Conservation (phyloP, 2,113 vertebrate species). For the Gopherus flavomarginatus region DNA sequence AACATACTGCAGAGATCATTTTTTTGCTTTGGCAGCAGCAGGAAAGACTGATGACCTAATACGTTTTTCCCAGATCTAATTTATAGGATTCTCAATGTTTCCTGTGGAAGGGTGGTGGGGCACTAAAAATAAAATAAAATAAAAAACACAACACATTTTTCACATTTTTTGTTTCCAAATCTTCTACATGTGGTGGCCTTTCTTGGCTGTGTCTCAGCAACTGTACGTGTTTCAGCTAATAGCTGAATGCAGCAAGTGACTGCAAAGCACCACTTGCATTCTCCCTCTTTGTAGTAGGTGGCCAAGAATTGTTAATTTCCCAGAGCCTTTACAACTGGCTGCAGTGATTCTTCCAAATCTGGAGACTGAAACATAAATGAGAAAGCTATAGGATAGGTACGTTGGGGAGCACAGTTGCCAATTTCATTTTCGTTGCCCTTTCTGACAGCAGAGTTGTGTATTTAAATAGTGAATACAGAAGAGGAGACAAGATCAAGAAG, state of each 20-base stretch:
- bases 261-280: neutral
- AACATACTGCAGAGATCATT: neutral
- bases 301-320: conserved; percentile 2
- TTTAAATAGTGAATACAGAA: neutral
- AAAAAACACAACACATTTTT: neutral
- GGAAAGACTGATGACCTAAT: neutral
- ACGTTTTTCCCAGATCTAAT: neutral
- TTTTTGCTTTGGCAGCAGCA: neutral
- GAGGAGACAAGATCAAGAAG: neutral
- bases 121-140: neutral
- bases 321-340: conserved; percentile 23
- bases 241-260: neutral
- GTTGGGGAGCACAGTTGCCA: neutral
- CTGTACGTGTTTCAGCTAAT: neutral
- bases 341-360: neutral
- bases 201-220: neutral
- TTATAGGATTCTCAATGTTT: neutral
- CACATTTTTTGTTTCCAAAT: neutral
- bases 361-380: conserved; percentile 41
- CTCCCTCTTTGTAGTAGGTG: neutral
- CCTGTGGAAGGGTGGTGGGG: no score
- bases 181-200: neutral
- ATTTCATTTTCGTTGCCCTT: neutral
- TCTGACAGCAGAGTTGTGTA: neutral
- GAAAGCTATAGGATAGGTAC: neutral